These are phyloP conservation scores for Triops cancriformis DNA, from an alignment of 1,140 invertebrate species.

Conservation along the genomic window DNA sequence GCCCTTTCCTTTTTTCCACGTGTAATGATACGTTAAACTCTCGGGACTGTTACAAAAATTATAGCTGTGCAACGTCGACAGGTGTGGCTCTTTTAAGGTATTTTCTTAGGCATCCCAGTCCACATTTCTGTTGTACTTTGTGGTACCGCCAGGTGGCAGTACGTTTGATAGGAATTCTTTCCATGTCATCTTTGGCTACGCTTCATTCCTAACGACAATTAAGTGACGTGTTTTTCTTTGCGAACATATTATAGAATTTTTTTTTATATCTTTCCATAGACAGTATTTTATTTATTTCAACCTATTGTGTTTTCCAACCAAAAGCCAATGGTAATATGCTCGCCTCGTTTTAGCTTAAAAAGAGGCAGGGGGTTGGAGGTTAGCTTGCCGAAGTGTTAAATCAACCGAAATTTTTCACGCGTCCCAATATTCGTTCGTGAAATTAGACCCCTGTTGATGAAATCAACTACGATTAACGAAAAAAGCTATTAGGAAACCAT, in stretches of 20 bases:
- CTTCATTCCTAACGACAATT: too few species aligned
- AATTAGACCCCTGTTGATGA: not conserved
- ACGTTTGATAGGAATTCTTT: too few species aligned
- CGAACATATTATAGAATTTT: too few species aligned
- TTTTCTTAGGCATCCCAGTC: not conserved
- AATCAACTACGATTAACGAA: not conserved
- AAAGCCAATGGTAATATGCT: not conserved
- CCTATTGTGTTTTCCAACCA: not conserved
- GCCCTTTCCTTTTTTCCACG: not conserved
- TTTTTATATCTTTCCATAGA: too few species aligned
- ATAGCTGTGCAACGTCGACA: not conserved
- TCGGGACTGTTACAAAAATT: not conserved
- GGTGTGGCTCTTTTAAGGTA: not conserved
- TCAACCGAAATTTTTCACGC: not conserved
- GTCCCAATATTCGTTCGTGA: not conserved
- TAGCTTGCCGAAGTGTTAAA: not conserved
- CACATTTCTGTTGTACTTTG: not conserved
- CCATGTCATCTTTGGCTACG: too few species aligned
- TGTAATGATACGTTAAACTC: not conserved
- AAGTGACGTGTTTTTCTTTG: too few species aligned
- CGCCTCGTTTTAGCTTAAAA: not conserved
- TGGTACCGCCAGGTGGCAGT: not conserved
- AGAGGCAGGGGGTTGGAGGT: not conserved
- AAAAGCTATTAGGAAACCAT: not conserved
- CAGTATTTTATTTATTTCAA: too few species aligned